phyloP scores from a whole-genome alignment of 1,140 invertebrate genomes.

The Solen grandis region DNA sequence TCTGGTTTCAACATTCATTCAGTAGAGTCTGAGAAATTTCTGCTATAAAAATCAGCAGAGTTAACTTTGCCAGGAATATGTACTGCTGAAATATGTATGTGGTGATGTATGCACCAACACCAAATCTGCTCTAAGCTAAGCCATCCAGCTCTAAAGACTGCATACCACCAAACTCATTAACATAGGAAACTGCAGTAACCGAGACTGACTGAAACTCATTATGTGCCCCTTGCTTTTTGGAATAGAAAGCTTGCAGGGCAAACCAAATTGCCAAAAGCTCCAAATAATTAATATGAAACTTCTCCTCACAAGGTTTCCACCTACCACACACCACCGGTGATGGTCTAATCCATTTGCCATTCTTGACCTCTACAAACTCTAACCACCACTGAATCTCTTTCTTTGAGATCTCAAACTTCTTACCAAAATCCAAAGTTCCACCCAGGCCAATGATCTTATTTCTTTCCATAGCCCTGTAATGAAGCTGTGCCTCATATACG shows the following conservation, averaged over 20 bases:
- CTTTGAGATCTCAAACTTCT: slow-evolving; percentile 7
- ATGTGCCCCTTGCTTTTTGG: not conserved
- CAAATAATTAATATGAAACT: slow-evolving; percentile 17
- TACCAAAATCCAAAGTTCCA: slow-evolving; percentile 51
- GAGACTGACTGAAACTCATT: slow-evolving; percentile 12
- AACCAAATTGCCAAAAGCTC: slow-evolving; percentile 17
- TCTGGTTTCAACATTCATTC: slow-evolving; percentile 20
- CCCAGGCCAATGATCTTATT: slow-evolving; percentile 33
- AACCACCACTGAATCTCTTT: slow-evolving; percentile 51
- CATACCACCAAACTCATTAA: too few species aligned
- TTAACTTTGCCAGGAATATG: too few species aligned
- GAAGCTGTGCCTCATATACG: slow-evolving; percentile 15
- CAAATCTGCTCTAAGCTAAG: slow-evolving; percentile 30
- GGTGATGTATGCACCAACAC: slow-evolving; percentile 29
- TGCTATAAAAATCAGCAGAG: slow-evolving; percentile 19
- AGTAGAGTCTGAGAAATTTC: slow-evolving; percentile 17
- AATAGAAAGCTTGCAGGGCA: not conserved
- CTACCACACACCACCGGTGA: slow-evolving; percentile 3
- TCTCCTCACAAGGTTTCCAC: not conserved
- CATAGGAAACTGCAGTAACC: slow-evolving; percentile 23
- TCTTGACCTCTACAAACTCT: too few species aligned
- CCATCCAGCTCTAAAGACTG: too few species aligned
- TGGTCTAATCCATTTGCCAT: slow-evolving; percentile 31
- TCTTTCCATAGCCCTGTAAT: slow-evolving; percentile 46
- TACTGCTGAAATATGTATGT: too few species aligned